phyloP scores from a whole-genome alignment of 2,888 invertebrate genomes.

The Eilema depressum region DNA sequence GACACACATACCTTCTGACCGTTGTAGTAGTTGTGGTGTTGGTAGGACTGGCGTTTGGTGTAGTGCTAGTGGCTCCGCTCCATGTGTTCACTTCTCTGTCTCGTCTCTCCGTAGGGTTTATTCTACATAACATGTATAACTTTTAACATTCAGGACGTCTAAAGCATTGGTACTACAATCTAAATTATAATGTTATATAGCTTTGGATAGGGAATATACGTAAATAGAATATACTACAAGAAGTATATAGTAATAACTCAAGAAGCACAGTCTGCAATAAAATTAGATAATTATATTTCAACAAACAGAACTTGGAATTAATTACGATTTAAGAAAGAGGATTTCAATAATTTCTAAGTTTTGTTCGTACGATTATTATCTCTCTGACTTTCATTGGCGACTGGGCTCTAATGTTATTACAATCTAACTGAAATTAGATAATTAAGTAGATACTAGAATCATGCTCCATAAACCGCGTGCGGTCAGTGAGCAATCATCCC shows the following conservation, averaged over 20 bases:
- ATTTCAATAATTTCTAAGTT: background rate
- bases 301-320: background rate
- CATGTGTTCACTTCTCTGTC: constrained; percentile 76
- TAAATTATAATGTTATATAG: background rate
- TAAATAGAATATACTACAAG: constrained; percentile 7
- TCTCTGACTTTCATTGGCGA: background rate
- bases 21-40: constrained; percentile 68
- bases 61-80: constrained; percentile 64
- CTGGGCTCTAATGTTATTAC: background rate
- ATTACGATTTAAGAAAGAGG: background rate
- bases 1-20: constrained; percentile 70
- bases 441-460: background rate
- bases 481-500: background rate
- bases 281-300: background rate
- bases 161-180: background rate
- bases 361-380: background rate
- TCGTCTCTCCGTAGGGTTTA: constrained; percentile 67
- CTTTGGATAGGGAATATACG: constrained; percentile 9
- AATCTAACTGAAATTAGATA: background rate
- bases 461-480: background rate
- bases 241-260: background rate
- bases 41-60: constrained; percentile 55
- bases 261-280: background rate
- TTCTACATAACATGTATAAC: constrained; percentile 55
- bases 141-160: constrained; percentile 18